Conservation (phyloP, 2,888 invertebrate species). For the Nomada goodeniana region DNA sequence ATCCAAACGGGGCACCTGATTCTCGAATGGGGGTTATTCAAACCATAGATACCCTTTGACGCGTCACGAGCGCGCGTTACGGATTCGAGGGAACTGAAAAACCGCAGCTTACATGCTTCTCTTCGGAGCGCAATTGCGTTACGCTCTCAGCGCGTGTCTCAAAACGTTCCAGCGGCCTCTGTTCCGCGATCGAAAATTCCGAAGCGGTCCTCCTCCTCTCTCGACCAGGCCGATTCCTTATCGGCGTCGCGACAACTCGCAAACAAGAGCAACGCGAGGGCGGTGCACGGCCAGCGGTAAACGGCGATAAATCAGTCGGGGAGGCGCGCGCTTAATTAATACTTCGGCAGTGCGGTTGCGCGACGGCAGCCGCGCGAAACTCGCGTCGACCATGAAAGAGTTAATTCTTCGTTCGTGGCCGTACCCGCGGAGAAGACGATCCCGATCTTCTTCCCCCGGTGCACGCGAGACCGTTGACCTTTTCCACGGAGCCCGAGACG, state of each 20-base stretch:
- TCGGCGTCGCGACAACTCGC: constrained; percentile 33
- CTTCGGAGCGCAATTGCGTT: no score
- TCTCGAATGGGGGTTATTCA: background rate
- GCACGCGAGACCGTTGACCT: constrained; percentile 69
- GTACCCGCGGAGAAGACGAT: constrained; percentile 55
- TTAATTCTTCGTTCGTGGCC: constrained; percentile 68
- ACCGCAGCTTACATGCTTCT: no score
- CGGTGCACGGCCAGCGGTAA: constrained; percentile 41
- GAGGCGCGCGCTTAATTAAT: constrained; percentile 61
- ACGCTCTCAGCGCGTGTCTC: no score
- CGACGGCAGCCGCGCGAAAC: constrained; percentile 36
- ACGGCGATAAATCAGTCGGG: constrained; percentile 58
- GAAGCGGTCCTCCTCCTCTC: background rate
- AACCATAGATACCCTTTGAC: no score
- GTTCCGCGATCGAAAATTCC: constrained; percentile 5
- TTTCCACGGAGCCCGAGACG: constrained; percentile 61
- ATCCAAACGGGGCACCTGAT: constrained; percentile 9
- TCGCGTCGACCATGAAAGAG: constrained; percentile 71
- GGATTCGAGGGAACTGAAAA: no score
- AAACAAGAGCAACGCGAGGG: constrained; percentile 34
- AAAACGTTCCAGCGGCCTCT: no score
- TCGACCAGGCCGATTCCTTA: constrained; percentile 25
- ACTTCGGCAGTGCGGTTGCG: constrained; percentile 50
- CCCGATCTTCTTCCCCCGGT: constrained; percentile 61
- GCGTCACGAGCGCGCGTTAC: no score